A percentile compares a stretch with the other conserved stretches of the same genome.
Evolutionary conservation across 1,140 invertebrate genomes (phyloP).

Genomic region (Ips nitidus): DNA sequence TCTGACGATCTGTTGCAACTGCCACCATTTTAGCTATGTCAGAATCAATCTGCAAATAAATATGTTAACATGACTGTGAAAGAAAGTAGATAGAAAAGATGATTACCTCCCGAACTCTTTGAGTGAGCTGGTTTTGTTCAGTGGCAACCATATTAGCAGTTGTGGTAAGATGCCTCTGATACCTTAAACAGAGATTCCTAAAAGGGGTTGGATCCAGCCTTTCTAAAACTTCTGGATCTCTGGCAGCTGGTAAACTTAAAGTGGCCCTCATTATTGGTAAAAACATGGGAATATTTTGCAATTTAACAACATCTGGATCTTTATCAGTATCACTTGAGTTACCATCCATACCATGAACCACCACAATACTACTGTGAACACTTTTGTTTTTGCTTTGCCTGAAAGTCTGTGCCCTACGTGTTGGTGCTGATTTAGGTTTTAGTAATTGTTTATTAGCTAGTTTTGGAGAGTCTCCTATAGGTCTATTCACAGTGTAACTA

Average conservation of each 20-base stretch:
- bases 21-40: slow-evolving; percentile 71
- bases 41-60: slow-evolving; percentile 64
- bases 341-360: slow-evolving; percentile 75
- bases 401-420: slow-evolving; percentile 42
- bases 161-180: slow-evolving; percentile 74
- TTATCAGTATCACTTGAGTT: slow-evolving; percentile 64
- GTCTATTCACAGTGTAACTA: slow-evolving; percentile 89
- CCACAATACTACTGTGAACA: slow-evolving; percentile 69
- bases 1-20: slow-evolving; percentile 76
- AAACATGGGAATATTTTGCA: slow-evolving; percentile 87
- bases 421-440: slow-evolving; percentile 45
- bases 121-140: slow-evolving; percentile 71
- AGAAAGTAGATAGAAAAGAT: background rate
- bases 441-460: slow-evolving; percentile 61
- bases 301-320: slow-evolving; percentile 77
- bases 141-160: slow-evolving; percentile 71
- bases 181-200: slow-evolving; percentile 64
- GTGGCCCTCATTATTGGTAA: slow-evolving; percentile 90
- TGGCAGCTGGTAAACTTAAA: slow-evolving; percentile 78
- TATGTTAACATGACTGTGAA: slow-evolving; percentile 24
- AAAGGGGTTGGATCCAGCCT: slow-evolving; percentile 67
- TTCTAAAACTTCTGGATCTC: slow-evolving; percentile 87
- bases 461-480: slow-evolving; percentile 85
- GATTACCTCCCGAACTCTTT: slow-evolving; percentile 73
- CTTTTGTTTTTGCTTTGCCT: slow-evolving; percentile 39